Evolutionary conservation across 2,113 vertebrate species (phyloP), one percentile per base, ranked within the genome.

Genomic region (Elephas maximus): DNA sequence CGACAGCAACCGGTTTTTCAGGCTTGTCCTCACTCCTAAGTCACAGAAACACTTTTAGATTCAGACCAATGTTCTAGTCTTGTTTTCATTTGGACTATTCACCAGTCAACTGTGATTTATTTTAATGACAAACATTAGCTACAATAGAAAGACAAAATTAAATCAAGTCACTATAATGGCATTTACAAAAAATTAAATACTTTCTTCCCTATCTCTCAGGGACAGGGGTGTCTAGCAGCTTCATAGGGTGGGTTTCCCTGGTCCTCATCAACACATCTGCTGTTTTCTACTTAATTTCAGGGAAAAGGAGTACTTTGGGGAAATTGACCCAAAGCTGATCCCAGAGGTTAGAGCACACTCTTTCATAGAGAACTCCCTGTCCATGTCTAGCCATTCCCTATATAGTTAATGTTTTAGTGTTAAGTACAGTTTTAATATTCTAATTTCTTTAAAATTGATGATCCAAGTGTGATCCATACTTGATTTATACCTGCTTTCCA

Each of bases 151-250:
- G 67, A 82, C 44, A 73, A 93, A 83, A 90, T 93, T 51, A 73
- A 77, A 94, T 97, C 33, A 93, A 92, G 76, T 93, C 62, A 78
- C 24, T 87, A 20, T 83, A 93, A 86, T 83, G 53, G 24, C 76
- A 94, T 93, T 94, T 90, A 93, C 81, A 62, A 93, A 78, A 78
- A 60, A 78, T 73, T 18, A 87, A 95, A 90, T 90, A 2, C 20
- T 90, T 94, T 79, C 81, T 93, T 21, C 21, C 12, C 63, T 78
- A 12, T 88, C 69, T 92, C 57, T 12, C 48, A 45, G 26, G 33
- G 60, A 62, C 63, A 63, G 33, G 86, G 69, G 60, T 3, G 51
- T 41, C 8, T 83, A 53, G 67, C 33, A 89, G 89, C 48, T 71
- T 94, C 48, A 71, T 74, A 86, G 8, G 24, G n/a, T 78, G 67